phyloP scores from a whole-genome alignment of 2,888 invertebrate species.

The Leucozona laternaria region DNA sequence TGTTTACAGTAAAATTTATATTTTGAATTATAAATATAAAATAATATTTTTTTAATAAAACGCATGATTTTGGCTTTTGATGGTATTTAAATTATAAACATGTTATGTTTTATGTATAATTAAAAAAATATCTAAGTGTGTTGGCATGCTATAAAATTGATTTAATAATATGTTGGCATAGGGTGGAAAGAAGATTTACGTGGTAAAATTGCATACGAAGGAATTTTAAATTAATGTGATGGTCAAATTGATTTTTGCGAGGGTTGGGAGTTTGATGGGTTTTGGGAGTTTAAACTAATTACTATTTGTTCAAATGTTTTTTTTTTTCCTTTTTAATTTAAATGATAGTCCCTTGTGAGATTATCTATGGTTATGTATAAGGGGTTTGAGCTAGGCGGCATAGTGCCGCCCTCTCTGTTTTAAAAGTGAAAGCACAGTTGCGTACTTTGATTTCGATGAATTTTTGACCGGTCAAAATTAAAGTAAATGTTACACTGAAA shows the following conservation, averaged over 20 bases:
- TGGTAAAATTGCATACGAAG: constrained; percentile 20
- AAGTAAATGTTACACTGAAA: too few species aligned
- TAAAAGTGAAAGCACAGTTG: too few species aligned
- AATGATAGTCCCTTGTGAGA: background rate
- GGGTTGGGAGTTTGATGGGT: background rate
- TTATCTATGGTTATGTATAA: background rate
- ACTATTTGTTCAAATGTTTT: background rate
- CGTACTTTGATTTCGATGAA: too few species aligned
- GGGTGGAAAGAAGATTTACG: background rate
- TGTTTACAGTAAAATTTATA: constrained; percentile 22
- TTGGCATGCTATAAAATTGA: constrained; percentile 60
- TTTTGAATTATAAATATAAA: background rate
- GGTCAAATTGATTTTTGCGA: background rate
- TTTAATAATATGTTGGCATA: constrained; percentile 26
- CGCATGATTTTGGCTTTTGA: constrained; percentile 72
- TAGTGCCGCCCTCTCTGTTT: too few species aligned
- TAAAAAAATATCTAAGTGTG: constrained; percentile 49
- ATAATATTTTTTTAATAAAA: constrained; percentile 28
- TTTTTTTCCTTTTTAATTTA: background rate
- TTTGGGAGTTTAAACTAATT: background rate
- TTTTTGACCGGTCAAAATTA: too few species aligned
- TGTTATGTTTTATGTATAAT: constrained; percentile 50
- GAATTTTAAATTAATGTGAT: constrained; percentile 31
- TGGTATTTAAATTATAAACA: constrained; percentile 36
- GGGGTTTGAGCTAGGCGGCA: too few species aligned